phyloP scores from a whole-genome alignment of 2,797 vertebrate genomes.

The Enteromius radiatus region DNA sequence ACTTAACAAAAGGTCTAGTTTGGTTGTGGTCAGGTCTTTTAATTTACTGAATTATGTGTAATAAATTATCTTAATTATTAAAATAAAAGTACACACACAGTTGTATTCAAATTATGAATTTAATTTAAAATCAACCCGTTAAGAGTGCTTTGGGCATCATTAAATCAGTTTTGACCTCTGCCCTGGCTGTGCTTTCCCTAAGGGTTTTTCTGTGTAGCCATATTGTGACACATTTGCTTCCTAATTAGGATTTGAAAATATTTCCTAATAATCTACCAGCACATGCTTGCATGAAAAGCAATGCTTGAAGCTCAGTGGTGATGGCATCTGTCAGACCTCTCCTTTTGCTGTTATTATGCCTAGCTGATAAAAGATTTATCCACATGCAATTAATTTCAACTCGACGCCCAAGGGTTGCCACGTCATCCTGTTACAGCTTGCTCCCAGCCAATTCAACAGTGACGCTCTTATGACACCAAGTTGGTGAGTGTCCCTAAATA shows the following conservation, averaged over 20 bases:
- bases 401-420: not conserved
- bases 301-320: slow-evolving; percentile 4
- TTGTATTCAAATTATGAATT: not conserved
- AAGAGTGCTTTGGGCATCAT: slow-evolving; percentile 9
- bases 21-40: not conserved
- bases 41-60: not conserved
- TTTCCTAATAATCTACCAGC: slow-evolving; percentile 20
- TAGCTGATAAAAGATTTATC: slow-evolving; percentile 28
- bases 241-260: slow-evolving; percentile 46
- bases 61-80: not conserved
- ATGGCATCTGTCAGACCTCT: slow-evolving; percentile 46
- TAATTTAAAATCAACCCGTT: slow-evolving; percentile 16
- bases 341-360: slow-evolving; percentile 19
- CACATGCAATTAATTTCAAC: slow-evolving; percentile 10
- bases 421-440: not conserved
- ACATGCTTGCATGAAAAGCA: slow-evolving; percentile 23
- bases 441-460: not conserved
- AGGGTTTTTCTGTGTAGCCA: slow-evolving; percentile 19
- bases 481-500: not conserved
- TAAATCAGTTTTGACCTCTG: slow-evolving; percentile 38
- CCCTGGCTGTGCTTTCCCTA: slow-evolving; percentile 9
- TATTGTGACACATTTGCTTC: slow-evolving; percentile 42
- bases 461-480: slow-evolving; percentile 15
- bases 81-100: not conserved
- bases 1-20: not conserved